A percentile compares a stretch with the other conserved stretches of the same genome.
Evolutionary conservation across 2,113 vertebrate species (phyloP).

Genomic region (Erythrolamprus reginae): DNA sequence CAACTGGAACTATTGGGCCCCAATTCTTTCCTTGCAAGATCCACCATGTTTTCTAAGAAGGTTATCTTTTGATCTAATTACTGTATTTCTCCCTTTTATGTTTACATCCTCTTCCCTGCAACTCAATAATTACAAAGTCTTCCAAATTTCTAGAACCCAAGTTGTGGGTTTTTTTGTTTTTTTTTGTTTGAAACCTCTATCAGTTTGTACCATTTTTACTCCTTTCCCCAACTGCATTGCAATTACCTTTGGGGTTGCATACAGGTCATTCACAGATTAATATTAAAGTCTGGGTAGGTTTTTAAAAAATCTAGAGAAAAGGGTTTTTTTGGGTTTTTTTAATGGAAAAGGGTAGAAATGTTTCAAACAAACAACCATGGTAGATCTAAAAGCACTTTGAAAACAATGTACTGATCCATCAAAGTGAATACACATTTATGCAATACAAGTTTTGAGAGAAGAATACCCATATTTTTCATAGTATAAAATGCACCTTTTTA

Average conservation of each 20-base stretch:
- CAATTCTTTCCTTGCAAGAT: background rate
- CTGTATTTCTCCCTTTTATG: background rate
- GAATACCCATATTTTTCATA: too few relatives aligned
- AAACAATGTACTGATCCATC: background rate
- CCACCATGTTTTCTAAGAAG: background rate
- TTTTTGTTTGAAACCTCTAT: background rate
- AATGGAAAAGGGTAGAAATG: background rate
- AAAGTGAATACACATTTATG: background rate
- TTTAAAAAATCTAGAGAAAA: background rate
- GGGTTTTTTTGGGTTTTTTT: background rate
- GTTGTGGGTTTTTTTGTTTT: background rate
- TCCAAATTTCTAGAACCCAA: background rate
- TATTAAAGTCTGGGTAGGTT: background rate
- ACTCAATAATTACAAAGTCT: background rate
- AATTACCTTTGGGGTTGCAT: background rate
- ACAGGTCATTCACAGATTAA: background rate
- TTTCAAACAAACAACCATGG: background rate
- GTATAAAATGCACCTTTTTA: too few relatives aligned
- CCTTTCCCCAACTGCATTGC: background rate
- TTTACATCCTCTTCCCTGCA: background rate
- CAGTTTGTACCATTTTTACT: background rate
- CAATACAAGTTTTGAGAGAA: background rate
- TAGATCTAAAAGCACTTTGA: background rate
- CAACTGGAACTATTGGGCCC: background rate
- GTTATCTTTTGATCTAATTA: background rate